phyloP scores from a whole-genome alignment of 2,888 invertebrate genomes.

The Aethes cnicana region DNA sequence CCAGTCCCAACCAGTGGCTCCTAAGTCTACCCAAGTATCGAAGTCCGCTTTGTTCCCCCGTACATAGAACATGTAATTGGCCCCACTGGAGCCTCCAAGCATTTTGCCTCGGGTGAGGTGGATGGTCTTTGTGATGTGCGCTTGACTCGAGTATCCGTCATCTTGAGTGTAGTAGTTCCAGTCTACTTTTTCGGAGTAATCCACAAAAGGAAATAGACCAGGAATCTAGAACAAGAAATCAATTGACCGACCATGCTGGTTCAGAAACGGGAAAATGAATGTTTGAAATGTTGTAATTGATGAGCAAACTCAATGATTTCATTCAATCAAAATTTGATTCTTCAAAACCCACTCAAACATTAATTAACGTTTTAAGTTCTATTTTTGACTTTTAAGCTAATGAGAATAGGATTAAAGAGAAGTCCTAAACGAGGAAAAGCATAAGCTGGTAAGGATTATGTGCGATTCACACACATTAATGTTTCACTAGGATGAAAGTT shows the following conservation, averaged over 20 bases:
- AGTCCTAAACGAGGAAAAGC: no score
- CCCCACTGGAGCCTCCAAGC: constrained; percentile 82
- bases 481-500: no score
- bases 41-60: constrained; percentile 83
- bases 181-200: constrained; percentile 10
- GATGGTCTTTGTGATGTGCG: constrained; percentile 22
- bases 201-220: constrained; percentile 13
- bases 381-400: background rate
- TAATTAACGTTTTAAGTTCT: background rate
- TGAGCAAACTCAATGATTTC: no score
- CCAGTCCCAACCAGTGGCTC: constrained; percentile 81
- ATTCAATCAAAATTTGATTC: no score
- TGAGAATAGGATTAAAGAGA: background rate
- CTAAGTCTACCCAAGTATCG: constrained; percentile 66
- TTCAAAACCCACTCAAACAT: no score
- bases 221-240: constrained; percentile 9
- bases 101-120: constrained; percentile 81
- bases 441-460: no score
- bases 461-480: no score
- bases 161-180: constrained; percentile 27
- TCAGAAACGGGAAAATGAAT: no score
- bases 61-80: constrained; percentile 83
- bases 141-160: constrained; percentile 24
- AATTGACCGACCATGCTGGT: no score
- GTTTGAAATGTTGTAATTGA: no score